These are phyloP conservation scores for Pasiphila rectangulata DNA, from an alignment of 2,888 invertebrate species.

Conservation along the genomic window DNA sequence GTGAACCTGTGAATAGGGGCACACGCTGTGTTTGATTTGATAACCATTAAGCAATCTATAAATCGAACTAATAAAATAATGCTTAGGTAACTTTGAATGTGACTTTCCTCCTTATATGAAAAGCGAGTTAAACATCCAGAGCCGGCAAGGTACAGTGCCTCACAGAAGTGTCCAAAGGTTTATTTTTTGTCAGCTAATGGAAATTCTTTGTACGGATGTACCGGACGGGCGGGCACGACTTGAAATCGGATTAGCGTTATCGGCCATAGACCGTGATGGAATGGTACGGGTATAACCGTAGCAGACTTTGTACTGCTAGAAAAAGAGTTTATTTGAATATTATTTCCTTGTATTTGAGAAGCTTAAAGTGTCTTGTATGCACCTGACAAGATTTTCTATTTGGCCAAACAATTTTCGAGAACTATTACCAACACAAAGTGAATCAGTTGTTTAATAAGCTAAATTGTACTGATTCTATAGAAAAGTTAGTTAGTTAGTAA, in stretches of 20 bases:
- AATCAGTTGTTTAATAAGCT: too few relatives aligned
- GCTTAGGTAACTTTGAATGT: not conserved
- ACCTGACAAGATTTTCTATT: too few relatives aligned
- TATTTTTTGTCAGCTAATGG: conserved; percentile 74
- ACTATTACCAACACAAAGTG: too few relatives aligned
- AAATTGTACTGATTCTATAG: too few relatives aligned
- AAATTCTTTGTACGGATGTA: conserved; percentile 77
- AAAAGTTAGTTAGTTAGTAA: too few relatives aligned
- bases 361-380: not conserved
- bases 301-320: conserved; percentile 40
- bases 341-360: not conserved
- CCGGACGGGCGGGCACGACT: conserved; percentile 63
- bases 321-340: conserved; percentile 9
- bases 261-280: conserved; percentile 65
- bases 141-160: conserved; percentile 15
- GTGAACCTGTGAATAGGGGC: too few relatives aligned
- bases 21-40: too few relatives aligned
- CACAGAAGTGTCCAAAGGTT: conserved; percentile 25
- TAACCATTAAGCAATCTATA: not conserved
- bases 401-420: too few relatives aligned
- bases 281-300: conserved; percentile 55
- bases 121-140: conserved; percentile 3
- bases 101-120: not conserved
- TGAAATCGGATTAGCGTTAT: conserved; percentile 73
- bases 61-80: not conserved